Evolutionary conservation across 2,797 vertebrate species (phyloP).

Genomic region (Chromobotia macracanthus): DNA sequence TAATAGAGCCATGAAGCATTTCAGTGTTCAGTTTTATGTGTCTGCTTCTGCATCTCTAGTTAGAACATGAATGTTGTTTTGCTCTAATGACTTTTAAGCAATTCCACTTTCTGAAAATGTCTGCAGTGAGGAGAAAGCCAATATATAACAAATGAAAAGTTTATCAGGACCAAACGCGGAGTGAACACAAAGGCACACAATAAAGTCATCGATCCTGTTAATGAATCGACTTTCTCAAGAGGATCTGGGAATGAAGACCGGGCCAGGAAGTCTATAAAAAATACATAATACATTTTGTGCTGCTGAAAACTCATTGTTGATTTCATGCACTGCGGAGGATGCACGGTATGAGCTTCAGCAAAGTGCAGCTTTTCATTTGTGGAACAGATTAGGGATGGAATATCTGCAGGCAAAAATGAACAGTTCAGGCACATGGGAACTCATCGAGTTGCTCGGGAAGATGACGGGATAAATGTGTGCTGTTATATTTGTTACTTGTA

Average conservation of each 20-base stretch:
- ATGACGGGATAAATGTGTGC: slow-evolving; percentile 5
- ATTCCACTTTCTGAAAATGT: not conserved
- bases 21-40: slow-evolving; percentile 6
- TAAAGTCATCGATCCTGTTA: not conserved
- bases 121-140: not conserved
- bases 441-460: not conserved
- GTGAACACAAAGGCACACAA: not conserved
- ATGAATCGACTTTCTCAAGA: not conserved
- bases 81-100: slow-evolving; percentile 20
- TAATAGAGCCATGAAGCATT: not conserved
- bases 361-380: slow-evolving; percentile 5
- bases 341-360: not conserved
- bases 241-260: slow-evolving; percentile 10
- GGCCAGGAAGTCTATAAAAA: slow-evolving; percentile 10
- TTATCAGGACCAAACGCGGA: not conserved
- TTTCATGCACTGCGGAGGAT: slow-evolving; percentile 15
- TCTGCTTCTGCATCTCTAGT: not conserved
- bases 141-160: slow-evolving; percentile 9
- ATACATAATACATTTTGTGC: slow-evolving; percentile 17
- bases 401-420: slow-evolving; percentile 41
- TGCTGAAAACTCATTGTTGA: not conserved
- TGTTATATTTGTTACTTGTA: slow-evolving; percentile 3
- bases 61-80: slow-evolving; percentile 1
- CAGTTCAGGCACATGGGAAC: slow-evolving; percentile 19
- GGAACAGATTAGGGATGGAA: slow-evolving; percentile 17